These are phyloP conservation scores for Altica lythri DNA, from an alignment of 2,888 invertebrate genomes.

Conservation along the genomic window DNA sequence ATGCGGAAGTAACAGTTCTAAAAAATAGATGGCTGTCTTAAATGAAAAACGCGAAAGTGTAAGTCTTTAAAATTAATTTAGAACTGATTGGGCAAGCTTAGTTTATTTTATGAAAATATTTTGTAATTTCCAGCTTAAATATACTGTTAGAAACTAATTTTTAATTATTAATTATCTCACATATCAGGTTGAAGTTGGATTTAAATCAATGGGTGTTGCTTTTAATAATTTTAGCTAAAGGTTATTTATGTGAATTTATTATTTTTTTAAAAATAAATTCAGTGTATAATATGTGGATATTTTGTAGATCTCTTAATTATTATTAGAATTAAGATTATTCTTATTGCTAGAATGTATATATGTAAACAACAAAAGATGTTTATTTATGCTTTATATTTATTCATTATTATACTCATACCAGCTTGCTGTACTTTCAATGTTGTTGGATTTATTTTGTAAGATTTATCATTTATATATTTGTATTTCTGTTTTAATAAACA, in stretches of 20 bases:
- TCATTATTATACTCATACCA: conserved; percentile 43
- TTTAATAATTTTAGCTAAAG: no score
- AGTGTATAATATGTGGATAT: conserved; percentile 59
- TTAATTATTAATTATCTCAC: no score
- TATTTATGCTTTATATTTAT: conserved; percentile 49
- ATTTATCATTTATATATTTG: conserved; percentile 49
- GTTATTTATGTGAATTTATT: conserved; percentile 43
- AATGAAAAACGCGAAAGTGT: no score
- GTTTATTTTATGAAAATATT: no score
- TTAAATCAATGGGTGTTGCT: no score
- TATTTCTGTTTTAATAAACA: conserved; percentile 50
- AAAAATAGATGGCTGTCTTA: no score
- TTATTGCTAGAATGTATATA: conserved; percentile 48
- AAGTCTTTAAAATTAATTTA: no score
- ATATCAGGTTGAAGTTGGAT: no score
- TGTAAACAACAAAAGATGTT: conserved; percentile 44
- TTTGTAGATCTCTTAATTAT: conserved; percentile 54
- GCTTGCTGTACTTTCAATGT: conserved; percentile 49
- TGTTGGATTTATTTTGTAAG: conserved; percentile 49
- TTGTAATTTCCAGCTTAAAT: no score
- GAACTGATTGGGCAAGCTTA: no score
- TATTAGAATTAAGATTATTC: conserved; percentile 43
- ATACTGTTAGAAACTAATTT: no score
- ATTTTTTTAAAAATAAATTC: conserved; percentile 54
- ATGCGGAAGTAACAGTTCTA: no score